Evolutionary conservation across 1,140 invertebrate genomes (phyloP), one percentile per base, ranked within the genome.

Genomic region (Cyphomyrmex costatus): DNA sequence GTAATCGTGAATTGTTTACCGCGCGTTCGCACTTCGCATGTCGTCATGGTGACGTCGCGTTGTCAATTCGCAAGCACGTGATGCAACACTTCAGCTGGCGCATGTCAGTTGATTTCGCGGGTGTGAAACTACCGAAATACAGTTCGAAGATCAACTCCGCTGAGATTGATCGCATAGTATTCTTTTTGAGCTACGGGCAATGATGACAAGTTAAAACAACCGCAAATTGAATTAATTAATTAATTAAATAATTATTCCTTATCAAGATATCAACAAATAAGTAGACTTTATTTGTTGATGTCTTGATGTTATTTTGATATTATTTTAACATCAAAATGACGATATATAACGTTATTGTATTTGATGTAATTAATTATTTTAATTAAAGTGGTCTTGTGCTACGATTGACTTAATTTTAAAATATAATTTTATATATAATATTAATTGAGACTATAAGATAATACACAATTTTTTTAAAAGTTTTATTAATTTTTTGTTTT

Each of bases 1-100:
- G n/a, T 19, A 30, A 19, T 49, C 51, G 77, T 36, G 21, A 68
- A 80, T 70, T 80, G 78, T 80, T 80, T 80, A 70, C 60, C 30
- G 12, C 5, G 33, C 63, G 46, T 30, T 12, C 30, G n/a, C n/a
- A n/a, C n/a, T n/a, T n/a, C n/a, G 24, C 49, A 14, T 24, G 78
- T 80, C 65, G 78, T 33, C 49, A 80, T 80, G 63, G 78, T 58
- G 49, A 80, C 33, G 12, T n/a, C 16, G 21, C 21, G 33, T 24
- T 42, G 65, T 80, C 77, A 70, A 33, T 7, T 16, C 30, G 42
- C 27, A 46, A 65, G 16, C 76, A 78, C 61, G 77, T 80, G 77
- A 21, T 24, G 61, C 49, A n/a, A 65, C 5, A 24, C 46, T 65
- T 46, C 0, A 24, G 36, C 46, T 16, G 30, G 16, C 24, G 46